These are phyloP conservation scores for Tiliacea citrago DNA, from an alignment of 2,888 invertebrate species.

Conservation along the genomic window DNA sequence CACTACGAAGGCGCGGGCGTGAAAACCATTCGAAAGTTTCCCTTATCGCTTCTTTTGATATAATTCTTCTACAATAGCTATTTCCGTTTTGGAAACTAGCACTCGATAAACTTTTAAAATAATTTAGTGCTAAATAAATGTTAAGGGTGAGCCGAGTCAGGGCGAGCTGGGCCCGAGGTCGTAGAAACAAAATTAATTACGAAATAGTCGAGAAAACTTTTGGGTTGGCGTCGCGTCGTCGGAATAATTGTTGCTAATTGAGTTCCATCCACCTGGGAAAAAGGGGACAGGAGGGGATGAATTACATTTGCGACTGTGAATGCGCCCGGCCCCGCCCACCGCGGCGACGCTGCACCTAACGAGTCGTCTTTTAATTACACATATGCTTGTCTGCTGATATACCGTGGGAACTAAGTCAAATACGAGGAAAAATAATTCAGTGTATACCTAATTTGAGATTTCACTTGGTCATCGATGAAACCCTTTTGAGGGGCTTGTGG, in stretches of 20 bases:
- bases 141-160: constrained; percentile 68
- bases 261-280: constrained; percentile 83
- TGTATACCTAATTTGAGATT: neutral
- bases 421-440: neutral
- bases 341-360: constrained; percentile 68
- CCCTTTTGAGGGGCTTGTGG: neutral
- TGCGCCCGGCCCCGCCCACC: constrained; percentile 37
- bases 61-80: constrained; percentile 79
- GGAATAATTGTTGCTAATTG: constrained; percentile 88
- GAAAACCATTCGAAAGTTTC: constrained; percentile 87
- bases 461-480: neutral
- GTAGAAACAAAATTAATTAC: constrained; percentile 87
- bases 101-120: constrained; percentile 70
- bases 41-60: constrained; percentile 84
- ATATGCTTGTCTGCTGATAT: constrained; percentile 48
- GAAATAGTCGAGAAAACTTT: constrained; percentile 86
- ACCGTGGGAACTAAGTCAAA: neutral
- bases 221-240: constrained; percentile 81
- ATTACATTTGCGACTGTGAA: constrained; percentile 72
- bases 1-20: constrained; percentile 84
- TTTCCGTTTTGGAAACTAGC: constrained; percentile 68
- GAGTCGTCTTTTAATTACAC: constrained; percentile 74
- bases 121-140: constrained; percentile 73
- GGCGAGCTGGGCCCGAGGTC: constrained; percentile 75
- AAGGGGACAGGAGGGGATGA: constrained; percentile 70